Base-by-base conservation (phyloP, 1,140 invertebrate species). In the Drosophila melanica region DNA sequence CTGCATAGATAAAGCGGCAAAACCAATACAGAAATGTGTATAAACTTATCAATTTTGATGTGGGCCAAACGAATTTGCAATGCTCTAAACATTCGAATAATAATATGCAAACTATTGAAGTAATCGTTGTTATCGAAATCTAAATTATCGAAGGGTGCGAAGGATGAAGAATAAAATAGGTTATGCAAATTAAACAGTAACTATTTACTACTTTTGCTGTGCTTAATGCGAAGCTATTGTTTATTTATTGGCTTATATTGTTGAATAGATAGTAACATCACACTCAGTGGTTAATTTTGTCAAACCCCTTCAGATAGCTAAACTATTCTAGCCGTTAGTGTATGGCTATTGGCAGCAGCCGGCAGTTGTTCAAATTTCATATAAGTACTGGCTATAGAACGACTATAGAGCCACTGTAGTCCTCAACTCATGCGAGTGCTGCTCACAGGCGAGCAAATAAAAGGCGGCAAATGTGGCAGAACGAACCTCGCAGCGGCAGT, bases 401-500 rank as follows among this genome's bases (percentile, higher is more conserved):
- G 62, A 58, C 54, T 68, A 73, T 68, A 37, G 39, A 68, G 70
- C 70, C 55, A 73, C 70, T 73, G 41, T 55, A 68, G 45, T 67
- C 9, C 54, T 51, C 54, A 44, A 54, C 45, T 44, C 37, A 45
- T 50, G 63, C 69, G 63, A 67, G 63, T 63, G 58, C 20, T 57
- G 35, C 55, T 53, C 57, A 39, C 47, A 54, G 27, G 63, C 16
- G 35, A 65, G 82, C 71, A 81, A 86, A 81, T 81, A 75, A 75
- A 75, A 81, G 75, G 59, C 74, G 57, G 45, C 65, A 82, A 82
- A 87, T 86, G 75, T 86, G 75, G 71, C 82, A 81, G 75, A 86
- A 86, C 78, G 66, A 68, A 75, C 55, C 41, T 45, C 9, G 16
- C 11, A 50, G 18, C 10, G 18, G 64, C 57, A 41, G 42, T 47